Evolutionary conservation across 2,888 invertebrate genomes (phyloP).

Genomic region (Entomobrya proxima): DNA sequence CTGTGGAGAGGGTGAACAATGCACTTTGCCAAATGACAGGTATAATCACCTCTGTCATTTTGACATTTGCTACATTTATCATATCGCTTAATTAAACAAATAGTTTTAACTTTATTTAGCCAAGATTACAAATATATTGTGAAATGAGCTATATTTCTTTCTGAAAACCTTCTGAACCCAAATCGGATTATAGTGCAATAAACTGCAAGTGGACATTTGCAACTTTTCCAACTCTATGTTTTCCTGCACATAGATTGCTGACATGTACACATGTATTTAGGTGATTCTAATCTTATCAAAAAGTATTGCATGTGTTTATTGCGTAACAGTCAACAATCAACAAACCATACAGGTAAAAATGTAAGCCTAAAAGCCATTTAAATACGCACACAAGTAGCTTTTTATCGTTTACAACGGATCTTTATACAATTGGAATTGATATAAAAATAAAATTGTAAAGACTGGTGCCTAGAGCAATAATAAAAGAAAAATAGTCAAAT

Average conservation of each 20-base stretch:
- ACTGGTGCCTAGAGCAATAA: slow-evolving; percentile 15
- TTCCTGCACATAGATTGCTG: neutral
- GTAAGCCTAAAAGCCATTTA: neutral
- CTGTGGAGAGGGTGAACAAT: too few relatives aligned
- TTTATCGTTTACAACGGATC: neutral
- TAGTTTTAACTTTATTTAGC: neutral
- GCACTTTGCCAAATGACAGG: too few relatives aligned
- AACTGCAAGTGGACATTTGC: neutral
- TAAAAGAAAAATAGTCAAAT: slow-evolving; percentile 44
- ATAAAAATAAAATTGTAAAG: slow-evolving; percentile 28
- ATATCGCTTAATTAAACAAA: neutral
- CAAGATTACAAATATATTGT: neutral
- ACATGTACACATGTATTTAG: neutral
- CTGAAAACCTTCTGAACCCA: neutral
- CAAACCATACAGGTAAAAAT: neutral
- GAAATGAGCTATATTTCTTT: neutral
- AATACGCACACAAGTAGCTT: neutral
- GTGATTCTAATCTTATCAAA: slow-evolving; percentile 16
- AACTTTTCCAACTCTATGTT: neutral
- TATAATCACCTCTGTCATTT: too few relatives aligned
- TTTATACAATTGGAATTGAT: neutral
- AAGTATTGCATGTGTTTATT: slow-evolving; percentile 11
- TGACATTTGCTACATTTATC: slow-evolving; percentile 2
- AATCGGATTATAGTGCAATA: neutral
- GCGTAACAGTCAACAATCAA: slow-evolving; percentile 14